A percentile compares a stretch with the other conserved stretches of the same genome.
Evolutionary conservation across 1,140 invertebrate genomes (phyloP).

Genomic region (Stenopsyche tienmushanensis): DNA sequence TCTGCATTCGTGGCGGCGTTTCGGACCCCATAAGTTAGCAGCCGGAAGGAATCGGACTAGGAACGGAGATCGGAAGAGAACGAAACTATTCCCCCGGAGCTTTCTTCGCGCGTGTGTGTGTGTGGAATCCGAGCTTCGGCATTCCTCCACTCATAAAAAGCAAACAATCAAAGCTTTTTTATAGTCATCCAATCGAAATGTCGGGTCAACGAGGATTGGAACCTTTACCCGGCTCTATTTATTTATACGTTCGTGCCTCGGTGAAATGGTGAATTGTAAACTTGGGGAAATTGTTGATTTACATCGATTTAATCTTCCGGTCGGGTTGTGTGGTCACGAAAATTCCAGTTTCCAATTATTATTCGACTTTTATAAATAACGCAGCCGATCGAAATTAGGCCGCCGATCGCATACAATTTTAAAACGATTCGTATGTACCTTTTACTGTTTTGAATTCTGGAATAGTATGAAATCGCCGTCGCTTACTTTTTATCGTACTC

Average conservation of each 20-base stretch:
- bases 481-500: no score
- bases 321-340: neutral
- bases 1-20: neutral
- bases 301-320: neutral
- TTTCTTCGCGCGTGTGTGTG: neutral
- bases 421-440: no score
- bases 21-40: no score
- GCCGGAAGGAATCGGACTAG: constrained; percentile 22
- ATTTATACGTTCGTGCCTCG: neutral
- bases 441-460: no score
- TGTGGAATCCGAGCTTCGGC: no score
- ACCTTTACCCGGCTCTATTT: neutral
- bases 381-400: no score
- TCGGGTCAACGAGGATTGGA: neutral
- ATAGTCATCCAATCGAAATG: neutral
- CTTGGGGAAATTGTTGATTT: neutral
- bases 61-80: constrained; percentile 14
- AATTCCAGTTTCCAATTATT: no score
- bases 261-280: no score
- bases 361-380: no score
- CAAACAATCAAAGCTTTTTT: constrained; percentile 4
- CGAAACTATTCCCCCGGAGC: neutral
- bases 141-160: constrained; percentile 4
- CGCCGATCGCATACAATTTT: no score
- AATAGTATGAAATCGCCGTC: no score